Evolutionary conservation across 2,113 vertebrate genomes (phyloP), one percentile per base, ranked within the genome.

Genomic region (Ictidomys tridecemlineatus): DNA sequence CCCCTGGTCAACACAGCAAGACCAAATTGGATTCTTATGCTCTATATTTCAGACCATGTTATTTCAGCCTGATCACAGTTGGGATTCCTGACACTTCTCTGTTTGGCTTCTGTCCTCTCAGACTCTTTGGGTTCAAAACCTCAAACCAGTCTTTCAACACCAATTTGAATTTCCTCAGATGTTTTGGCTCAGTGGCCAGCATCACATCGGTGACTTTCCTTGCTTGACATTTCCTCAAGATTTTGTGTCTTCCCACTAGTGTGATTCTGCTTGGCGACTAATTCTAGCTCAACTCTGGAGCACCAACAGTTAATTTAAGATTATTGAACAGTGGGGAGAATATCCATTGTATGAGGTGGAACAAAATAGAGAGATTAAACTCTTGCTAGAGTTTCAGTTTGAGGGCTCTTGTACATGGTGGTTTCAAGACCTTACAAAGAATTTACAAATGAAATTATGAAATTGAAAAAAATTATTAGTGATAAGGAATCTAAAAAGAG

Each of bases 391-490:
- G 74, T 94, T 90, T 84, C 58, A 61, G 28, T 86, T 45, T 92
- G 87, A 65, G 17, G 37, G 28, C 73, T 76, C 80, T 91, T 94
- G 67, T 45, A 95, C 91, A 67, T 45, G 42, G 22, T 78, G 56
- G 72, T 65, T 96, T 94, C 42, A 83, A 91, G 90, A 45, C 4
- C 28, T 94, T 83, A 8, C n/a, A 37, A 95, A 87, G 32, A 79
- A 80, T 84, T 95, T 93, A 79, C 37, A 87, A 92, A 82, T 72
- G 48, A 91, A 87, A 91, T 17, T 2, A 11, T 61, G 37, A 80
- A 42, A n/a, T 45, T 5, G 37, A 80, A 65, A 83, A 91, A 67
- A 74, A 73, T 22, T 39, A 92, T 77, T 39, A 42, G 73, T 76
- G 53, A 79, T n/a, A 61, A 93, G 9, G 8, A 88, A 58, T 42